Evolutionary conservation across 2,888 invertebrate genomes (phyloP).

Genomic region (Trichopria drosophilae): DNA sequence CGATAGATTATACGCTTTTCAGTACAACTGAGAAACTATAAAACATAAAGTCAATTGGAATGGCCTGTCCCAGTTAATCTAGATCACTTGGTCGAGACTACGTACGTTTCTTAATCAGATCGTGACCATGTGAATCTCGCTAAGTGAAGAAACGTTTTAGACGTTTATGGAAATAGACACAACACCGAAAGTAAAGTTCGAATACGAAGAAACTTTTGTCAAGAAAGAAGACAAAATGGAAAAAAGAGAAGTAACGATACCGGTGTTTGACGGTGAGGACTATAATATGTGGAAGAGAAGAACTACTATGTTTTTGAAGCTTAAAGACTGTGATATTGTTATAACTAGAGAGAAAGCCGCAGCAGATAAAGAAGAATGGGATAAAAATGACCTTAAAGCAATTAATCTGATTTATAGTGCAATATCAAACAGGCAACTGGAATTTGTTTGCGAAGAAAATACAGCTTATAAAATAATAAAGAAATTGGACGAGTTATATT

Average conservation of each 20-base stretch:
- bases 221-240: conserved; percentile 10
- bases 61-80: too few species aligned
- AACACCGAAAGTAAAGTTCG: too few species aligned
- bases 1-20: too few species aligned
- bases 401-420: conserved; percentile 34
- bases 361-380: conserved; percentile 30
- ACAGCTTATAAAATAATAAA: conserved; percentile 35
- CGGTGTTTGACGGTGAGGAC: conserved; percentile 34
- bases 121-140: too few species aligned
- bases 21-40: too few species aligned
- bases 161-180: too few species aligned
- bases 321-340: conserved; percentile 30
- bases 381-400: too few species aligned
- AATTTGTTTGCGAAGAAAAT: conserved; percentile 30
- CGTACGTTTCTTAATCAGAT: too few species aligned
- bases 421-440: conserved; percentile 32
- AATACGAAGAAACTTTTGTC: conserved; percentile 1
- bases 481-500: conserved; percentile 38
- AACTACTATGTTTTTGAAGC: conserved; percentile 29
- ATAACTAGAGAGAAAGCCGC: conserved; percentile 21
- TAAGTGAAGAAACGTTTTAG: too few species aligned
- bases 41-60: too few species aligned
- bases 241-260: conserved; percentile 25
- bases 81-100: too few species aligned
- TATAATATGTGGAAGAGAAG: conserved; percentile 37